These are phyloP conservation scores for Thecocarcelia acutangulata DNA, from an alignment of 2,888 invertebrate genomes.

Conservation along the genomic window DNA sequence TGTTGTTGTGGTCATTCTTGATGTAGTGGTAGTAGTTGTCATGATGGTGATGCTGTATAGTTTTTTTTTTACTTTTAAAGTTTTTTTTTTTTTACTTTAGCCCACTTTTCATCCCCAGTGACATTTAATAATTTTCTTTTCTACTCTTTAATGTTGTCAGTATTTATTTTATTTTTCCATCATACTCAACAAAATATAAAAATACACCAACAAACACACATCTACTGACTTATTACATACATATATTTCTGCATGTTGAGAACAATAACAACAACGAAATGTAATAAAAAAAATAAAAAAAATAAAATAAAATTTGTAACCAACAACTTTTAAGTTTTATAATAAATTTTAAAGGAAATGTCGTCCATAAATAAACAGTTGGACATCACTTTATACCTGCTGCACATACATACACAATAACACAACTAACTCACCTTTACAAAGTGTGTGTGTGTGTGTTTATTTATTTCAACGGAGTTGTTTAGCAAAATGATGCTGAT, in stretches of 20 bases:
- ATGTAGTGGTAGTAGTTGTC: slow-evolving; percentile 57
- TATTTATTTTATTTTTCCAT: slow-evolving; percentile 80
- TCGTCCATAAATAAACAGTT: slow-evolving; percentile 64
- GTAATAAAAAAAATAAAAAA: slow-evolving; percentile 18
- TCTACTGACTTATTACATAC: background rate
- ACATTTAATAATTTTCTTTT: slow-evolving; percentile 81
- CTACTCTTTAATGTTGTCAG: slow-evolving; percentile 81
- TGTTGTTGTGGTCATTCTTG: slow-evolving; percentile 69
- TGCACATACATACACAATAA: slow-evolving; percentile 16
- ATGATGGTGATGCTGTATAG: slow-evolving; percentile 64
- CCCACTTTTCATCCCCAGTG: slow-evolving; percentile 81
- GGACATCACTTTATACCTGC: slow-evolving; percentile 62
- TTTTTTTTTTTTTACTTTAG: slow-evolving; percentile 70
- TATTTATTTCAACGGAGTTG: slow-evolving; percentile 22
- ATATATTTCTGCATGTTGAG: background rate
- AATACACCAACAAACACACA: slow-evolving; percentile 1
- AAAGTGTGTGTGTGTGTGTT: slow-evolving; percentile 14
- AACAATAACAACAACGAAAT: slow-evolving; percentile 32
- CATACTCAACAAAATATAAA: slow-evolving; percentile 62
- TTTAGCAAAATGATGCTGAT: slow-evolving; percentile 62
- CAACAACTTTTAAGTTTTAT: slow-evolving; percentile 79
- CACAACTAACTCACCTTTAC: slow-evolving; percentile 31
- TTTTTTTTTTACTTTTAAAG: slow-evolving; percentile 25
- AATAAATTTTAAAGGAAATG: slow-evolving; percentile 70
- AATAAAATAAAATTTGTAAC: slow-evolving; percentile 54